Evolutionary conservation across 1,140 invertebrate genomes (phyloP).

Genomic region (Stegodyphus dumicola): DNA sequence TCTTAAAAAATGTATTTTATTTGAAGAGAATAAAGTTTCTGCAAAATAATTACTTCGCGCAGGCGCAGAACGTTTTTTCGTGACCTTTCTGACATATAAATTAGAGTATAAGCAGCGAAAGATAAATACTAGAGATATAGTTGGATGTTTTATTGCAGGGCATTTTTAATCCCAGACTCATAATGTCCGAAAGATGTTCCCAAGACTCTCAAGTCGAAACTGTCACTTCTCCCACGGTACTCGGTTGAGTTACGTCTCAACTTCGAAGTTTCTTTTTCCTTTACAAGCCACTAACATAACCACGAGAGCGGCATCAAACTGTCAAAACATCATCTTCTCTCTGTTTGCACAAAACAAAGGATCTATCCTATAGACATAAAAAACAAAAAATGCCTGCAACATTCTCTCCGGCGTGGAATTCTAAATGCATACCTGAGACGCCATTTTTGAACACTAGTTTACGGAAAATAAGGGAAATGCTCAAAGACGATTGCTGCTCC

Average conservation of each 20-base stretch:
- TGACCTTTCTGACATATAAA: slow-evolving; percentile 17
- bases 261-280: slow-evolving; percentile 9
- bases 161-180: slow-evolving; percentile 18
- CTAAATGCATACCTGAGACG: neutral
- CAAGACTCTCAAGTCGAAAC: slow-evolving; percentile 5
- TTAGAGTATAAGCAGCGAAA: slow-evolving; percentile 4
- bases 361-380: slow-evolving; percentile 1
- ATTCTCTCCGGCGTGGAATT: neutral
- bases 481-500: no score
- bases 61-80: neutral
- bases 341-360: slow-evolving; percentile 39
- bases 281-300: slow-evolving; percentile 29
- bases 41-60: no score
- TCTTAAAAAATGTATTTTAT: neutral
- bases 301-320: slow-evolving; percentile 43
- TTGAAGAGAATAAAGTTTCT: neutral
- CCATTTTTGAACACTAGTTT: no score
- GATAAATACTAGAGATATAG: slow-evolving; percentile 45
- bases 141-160: slow-evolving; percentile 32
- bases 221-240: slow-evolving; percentile 42
- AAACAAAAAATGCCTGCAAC: neutral
- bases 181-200: slow-evolving; percentile 1
- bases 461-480: no score
- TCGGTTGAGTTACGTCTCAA: slow-evolving; percentile 33
- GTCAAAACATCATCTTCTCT: slow-evolving; percentile 45